Evolutionary conservation across 2,888 invertebrate genomes (phyloP), one percentile per base, ranked within the genome.

Genomic region (Calliopum simillimum): DNA sequence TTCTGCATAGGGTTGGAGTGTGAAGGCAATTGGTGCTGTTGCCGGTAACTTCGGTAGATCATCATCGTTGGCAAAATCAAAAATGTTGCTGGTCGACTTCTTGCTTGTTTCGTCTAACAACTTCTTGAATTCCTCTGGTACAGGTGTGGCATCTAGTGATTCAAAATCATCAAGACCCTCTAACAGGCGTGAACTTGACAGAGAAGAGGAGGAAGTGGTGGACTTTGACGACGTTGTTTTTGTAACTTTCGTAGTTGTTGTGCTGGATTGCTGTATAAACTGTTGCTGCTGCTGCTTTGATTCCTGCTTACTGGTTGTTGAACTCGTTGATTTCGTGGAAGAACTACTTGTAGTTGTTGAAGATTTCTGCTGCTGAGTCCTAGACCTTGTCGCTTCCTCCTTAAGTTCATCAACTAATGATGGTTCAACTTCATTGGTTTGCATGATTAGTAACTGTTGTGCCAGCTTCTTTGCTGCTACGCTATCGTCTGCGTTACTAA

Each of bases 1-100:
- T 13, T 82, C 80, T 41, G 79, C 76, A 49, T 83, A 84, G 1
- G 84, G 83, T 43, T 82, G 81, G 44, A 84, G 68, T 58, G 77
- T 80, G 25, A 84, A 83, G 13, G 79, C 75, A 19, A 83, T 73
- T 1, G 80, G 76, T 43, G 75, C 71, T 6, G 47, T 62, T 6
- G 25, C 16, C 3, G 46, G 23, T 11, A 49, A 11, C 3, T 70
- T 43, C 13, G 23, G 8, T 43, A 23, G n/a, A 13, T 16, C 56
- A 19, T 16, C 56, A 19, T 56, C 69, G 4, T 55, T 3, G 11
- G 53, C 8, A 33, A 21, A 44, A 13, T 46, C 61, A 19, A 21
- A n/a, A 4, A 19, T 33, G 11, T 71, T 70, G 3, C 47, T 46
- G 14, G 64, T 11, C n/a, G 16, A 14, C 19, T 71, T 71, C 11